These are phyloP conservation scores for Drosophila eohydei DNA, from an alignment of 2,888 invertebrate genomes.

Conservation along the genomic window DNA sequence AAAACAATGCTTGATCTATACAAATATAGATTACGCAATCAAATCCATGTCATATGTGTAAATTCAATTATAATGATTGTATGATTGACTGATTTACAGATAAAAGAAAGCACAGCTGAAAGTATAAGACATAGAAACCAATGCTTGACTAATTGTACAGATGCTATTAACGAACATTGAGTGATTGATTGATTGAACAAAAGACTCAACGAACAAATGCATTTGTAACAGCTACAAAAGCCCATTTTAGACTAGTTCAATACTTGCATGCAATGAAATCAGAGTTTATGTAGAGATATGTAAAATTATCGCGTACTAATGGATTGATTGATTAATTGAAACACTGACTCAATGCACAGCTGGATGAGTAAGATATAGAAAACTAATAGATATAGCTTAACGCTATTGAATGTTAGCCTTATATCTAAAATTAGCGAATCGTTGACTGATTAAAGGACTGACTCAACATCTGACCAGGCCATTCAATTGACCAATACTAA, in stretches of 20 bases:
- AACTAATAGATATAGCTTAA: neutral
- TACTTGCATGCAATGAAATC: neutral
- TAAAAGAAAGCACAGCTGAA: too few relatives aligned
- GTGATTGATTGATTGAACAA: too few relatives aligned
- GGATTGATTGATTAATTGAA: neutral
- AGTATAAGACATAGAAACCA: too few relatives aligned
- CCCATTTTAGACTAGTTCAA: neutral
- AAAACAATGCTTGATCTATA: too few relatives aligned
- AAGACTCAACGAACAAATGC: too few relatives aligned
- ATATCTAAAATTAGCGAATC: neutral
- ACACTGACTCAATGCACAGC: neutral
- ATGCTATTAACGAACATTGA: too few relatives aligned
- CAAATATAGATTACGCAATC: too few relatives aligned
- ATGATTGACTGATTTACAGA: too few relatives aligned
- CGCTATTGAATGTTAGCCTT: neutral
- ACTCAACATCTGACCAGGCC: neutral
- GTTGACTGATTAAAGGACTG: neutral
- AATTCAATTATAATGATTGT: too few relatives aligned
- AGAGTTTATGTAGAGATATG: neutral
- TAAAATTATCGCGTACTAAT: neutral
- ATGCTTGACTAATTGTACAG: too few relatives aligned
- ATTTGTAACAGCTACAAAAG: neutral
- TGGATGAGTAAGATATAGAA: neutral
- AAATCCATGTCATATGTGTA: too few relatives aligned
- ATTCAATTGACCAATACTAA: too few relatives aligned